Evolutionary conservation across 1,140 invertebrate genomes (phyloP), one percentile per base, ranked within the genome.

Genomic region (Cherax quadricarinatus): DNA sequence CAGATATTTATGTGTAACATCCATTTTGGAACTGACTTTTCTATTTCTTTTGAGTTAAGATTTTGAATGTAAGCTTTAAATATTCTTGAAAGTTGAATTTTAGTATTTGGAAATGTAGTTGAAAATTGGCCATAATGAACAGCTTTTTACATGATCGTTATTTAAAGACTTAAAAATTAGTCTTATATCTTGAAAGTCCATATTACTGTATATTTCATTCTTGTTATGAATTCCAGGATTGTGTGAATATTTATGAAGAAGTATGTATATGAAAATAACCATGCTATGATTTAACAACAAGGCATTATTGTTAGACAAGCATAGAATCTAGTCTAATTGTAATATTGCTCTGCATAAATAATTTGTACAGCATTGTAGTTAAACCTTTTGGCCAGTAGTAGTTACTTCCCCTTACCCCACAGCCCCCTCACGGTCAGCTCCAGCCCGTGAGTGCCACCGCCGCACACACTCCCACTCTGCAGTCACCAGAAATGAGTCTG

Each of bases 401-500:
- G 51, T 57, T 80, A 62, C 70, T 57, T 88, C 62, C 62, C 81
- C 82, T 87, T 88, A 57, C 90, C 88, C 90, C 85, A 92, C 86
- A 92, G 90, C 90, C 84, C 90, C 90, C 49, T 62, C 84, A 24
- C 84, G 90, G 62, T 66, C 90, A 48, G 79, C 90, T 48, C 85
- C 90, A 18, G 84, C 75, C 57, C 88, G 89, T 9, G 90, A 92
- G 66, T 92, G 83, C 88, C 93, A 94, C 86, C 86, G 88, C 89
- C 93, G 80, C 89, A 94, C 81, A 78, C 90, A 91, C 85, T 91
- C 80, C 88, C 89, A 91, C 88, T 84, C 87, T 75, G 89, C 91
- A 21, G 57, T 84, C 48, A 57, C 79, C 41, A 87, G 85, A 60
- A 60, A 79, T 21, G 90, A 86, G 24, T 79, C 30, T 82, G 70